A percentile compares a stretch with the other conserved stretches of the same genome.
phyloP scores from a whole-genome alignment of 2,113 vertebrate species.

The Sisor rabdophorus region DNA sequence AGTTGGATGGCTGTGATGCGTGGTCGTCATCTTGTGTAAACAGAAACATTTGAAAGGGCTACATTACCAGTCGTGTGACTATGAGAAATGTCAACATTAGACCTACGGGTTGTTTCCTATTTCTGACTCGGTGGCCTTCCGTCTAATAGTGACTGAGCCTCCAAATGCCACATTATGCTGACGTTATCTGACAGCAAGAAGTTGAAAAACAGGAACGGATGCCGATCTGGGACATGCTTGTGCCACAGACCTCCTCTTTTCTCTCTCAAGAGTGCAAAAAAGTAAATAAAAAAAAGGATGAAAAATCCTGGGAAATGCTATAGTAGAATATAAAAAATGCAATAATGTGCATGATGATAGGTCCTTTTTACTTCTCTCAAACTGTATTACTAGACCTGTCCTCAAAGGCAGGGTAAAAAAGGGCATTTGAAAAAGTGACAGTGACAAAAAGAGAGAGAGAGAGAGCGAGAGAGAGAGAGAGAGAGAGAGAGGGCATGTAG shows the following conservation, averaged over 20 bases:
- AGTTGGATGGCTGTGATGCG: slow-evolving; percentile 9
- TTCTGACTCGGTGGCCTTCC: slow-evolving; percentile 45
- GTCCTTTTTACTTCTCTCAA: slow-evolving; percentile 49
- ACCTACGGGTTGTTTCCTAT: slow-evolving; percentile 42
- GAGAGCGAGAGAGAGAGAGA: slow-evolving; percentile 1
- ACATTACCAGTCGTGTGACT: slow-evolving; percentile 28
- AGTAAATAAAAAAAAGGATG: slow-evolving; percentile 21
- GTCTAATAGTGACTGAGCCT: slow-evolving; percentile 35
- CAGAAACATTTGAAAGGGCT: slow-evolving; percentile 29
- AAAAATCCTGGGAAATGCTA: slow-evolving; percentile 40
- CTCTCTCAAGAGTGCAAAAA: slow-evolving; percentile 41
- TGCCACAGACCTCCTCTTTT: slow-evolving; percentile 30
- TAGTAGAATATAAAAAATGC: slow-evolving; percentile 51
- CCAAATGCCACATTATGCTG: slow-evolving; percentile 58
- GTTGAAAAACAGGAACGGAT: slow-evolving; percentile 37
- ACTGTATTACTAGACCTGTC: slow-evolving; percentile 49
- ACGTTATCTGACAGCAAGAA: slow-evolving; percentile 51
- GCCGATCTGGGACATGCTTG: slow-evolving; percentile 47
- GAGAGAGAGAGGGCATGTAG: slow-evolving; percentile 21
- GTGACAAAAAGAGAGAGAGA: slow-evolving; percentile 40
- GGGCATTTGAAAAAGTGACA: slow-evolving; percentile 44
- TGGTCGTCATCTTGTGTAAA: slow-evolving; percentile 41
- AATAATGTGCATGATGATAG: slow-evolving; percentile 56
- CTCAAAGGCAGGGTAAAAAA: slow-evolving; percentile 41
- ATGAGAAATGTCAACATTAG: slow-evolving; percentile 53